Conservation (phyloP, 2,113 vertebrate genomes). For the Sturnira hondurensis region DNA sequence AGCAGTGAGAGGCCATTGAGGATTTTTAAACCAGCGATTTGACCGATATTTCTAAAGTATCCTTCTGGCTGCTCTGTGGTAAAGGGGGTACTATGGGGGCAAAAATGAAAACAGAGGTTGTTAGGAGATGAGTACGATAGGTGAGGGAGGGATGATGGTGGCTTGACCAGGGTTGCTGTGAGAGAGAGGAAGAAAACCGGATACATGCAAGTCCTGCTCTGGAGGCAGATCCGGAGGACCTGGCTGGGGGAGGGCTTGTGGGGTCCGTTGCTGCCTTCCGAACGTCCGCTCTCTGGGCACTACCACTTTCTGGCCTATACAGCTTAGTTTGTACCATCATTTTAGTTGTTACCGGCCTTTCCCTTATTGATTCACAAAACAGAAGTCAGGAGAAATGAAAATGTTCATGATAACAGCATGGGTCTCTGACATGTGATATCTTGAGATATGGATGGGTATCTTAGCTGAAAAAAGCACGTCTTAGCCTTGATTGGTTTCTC, state of each 20-base stretch:
- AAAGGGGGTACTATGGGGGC: background rate
- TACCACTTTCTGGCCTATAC: background rate
- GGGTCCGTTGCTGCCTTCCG: background rate
- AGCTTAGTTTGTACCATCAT: background rate
- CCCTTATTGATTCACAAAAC: background rate
- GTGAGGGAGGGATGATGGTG: background rate
- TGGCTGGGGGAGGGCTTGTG: background rate
- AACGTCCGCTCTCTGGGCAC: background rate
- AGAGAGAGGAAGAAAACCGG: background rate
- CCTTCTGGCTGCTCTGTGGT: background rate
- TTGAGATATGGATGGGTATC: background rate
- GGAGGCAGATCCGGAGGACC: background rate
- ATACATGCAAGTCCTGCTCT: background rate
- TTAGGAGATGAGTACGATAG: background rate
- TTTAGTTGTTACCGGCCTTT: background rate
- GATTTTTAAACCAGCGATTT: slow-evolving; percentile 14
- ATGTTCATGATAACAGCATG: background rate
- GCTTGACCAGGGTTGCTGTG: background rate
- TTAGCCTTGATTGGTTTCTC: background rate
- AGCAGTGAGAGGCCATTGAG: background rate
- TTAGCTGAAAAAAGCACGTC: background rate
- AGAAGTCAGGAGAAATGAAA: slow-evolving; percentile 28
- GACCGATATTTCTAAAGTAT: background rate
- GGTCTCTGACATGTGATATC: background rate
- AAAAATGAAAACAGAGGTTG: background rate